Evolutionary conservation across 2,113 vertebrate genomes (phyloP).

Genomic region (Microcebus jonahi): DNA sequence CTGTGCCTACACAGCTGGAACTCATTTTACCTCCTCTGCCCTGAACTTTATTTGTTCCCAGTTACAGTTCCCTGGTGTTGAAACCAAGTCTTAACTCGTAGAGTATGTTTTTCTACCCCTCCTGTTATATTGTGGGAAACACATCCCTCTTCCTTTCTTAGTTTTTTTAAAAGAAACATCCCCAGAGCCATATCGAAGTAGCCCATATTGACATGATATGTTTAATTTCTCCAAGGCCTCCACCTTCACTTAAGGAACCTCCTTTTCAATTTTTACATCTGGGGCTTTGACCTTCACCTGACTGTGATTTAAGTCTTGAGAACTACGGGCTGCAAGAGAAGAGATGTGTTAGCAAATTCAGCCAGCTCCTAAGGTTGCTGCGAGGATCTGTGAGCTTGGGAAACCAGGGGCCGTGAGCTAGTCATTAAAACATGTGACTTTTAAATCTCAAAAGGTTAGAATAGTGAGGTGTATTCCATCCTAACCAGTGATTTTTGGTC

Average conservation of each 20-base stretch:
- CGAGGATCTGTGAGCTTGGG: neutral
- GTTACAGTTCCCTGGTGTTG: constrained; percentile 52
- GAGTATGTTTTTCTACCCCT: neutral
- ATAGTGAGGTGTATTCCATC: neutral
- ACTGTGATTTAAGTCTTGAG: constrained; percentile 56
- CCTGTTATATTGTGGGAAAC: constrained; percentile 41
- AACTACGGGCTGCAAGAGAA: neutral
- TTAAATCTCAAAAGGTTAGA: constrained; percentile 18
- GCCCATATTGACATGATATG: constrained; percentile 13
- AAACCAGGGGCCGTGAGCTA: constrained; percentile 5
- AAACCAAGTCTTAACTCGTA: constrained; percentile 52
- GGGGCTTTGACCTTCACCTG: constrained; percentile 42
- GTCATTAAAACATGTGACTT: constrained; percentile 8
- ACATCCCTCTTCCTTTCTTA: neutral
- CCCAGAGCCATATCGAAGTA: neutral
- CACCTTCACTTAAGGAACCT: neutral
- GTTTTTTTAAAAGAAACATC: constrained; percentile 2
- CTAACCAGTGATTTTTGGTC: constrained; percentile 49
- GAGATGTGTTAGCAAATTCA: constrained; percentile 52
- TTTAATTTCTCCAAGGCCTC: constrained; percentile 37
- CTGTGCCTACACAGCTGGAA: constrained; percentile 46
- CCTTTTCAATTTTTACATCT: neutral
- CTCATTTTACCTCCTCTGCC: constrained; percentile 49
- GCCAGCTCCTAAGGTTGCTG: neutral
- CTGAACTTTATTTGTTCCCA: constrained; percentile 61